A percentile compares a stretch with the other conserved stretches of the same genome.
These are phyloP conservation scores for Xiphorhynchus elegans DNA, from an alignment of 2,113 vertebrate genomes.

Conservation along the genomic window DNA sequence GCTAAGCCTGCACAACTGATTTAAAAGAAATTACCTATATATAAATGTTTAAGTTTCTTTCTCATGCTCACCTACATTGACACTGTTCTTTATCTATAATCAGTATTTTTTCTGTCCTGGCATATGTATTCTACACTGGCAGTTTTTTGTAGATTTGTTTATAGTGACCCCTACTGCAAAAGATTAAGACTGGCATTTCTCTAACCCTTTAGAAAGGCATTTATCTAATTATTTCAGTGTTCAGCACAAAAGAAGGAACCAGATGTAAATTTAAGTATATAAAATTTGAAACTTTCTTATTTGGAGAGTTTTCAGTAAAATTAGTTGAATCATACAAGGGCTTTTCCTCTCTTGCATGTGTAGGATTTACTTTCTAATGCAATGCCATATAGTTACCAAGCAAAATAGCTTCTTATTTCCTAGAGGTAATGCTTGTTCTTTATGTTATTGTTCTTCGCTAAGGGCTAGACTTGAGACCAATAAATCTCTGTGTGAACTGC, in stretches of 20 bases:
- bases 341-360: not conserved
- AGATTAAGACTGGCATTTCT: slow-evolving; percentile 8
- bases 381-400: not conserved
- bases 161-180: slow-evolving; percentile 57
- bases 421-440: not conserved
- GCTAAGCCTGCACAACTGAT: slow-evolving; percentile 6
- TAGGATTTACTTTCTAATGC: not conserved
- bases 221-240: slow-evolving; percentile 4
- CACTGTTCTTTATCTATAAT: not conserved
- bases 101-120: slow-evolving; percentile 9
- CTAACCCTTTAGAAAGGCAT: slow-evolving; percentile 5
- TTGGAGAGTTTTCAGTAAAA: not conserved
- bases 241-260: not conserved
- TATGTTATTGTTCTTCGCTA: not conserved
- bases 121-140: not conserved
- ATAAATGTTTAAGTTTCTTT: not conserved
- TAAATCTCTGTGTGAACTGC: not conserved
- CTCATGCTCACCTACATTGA: not conserved
- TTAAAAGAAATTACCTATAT: not conserved
- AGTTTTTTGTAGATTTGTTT: slow-evolving; percentile 40
- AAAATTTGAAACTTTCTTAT: not conserved
- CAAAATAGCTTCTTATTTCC: not conserved
- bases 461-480: not conserved
- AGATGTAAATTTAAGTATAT: not conserved
- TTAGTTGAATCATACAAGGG: not conserved